Evolutionary conservation across 1,140 invertebrate species (phyloP), one percentile per base, ranked within the genome.

Genomic region (Wasmannia auropunctata): DNA sequence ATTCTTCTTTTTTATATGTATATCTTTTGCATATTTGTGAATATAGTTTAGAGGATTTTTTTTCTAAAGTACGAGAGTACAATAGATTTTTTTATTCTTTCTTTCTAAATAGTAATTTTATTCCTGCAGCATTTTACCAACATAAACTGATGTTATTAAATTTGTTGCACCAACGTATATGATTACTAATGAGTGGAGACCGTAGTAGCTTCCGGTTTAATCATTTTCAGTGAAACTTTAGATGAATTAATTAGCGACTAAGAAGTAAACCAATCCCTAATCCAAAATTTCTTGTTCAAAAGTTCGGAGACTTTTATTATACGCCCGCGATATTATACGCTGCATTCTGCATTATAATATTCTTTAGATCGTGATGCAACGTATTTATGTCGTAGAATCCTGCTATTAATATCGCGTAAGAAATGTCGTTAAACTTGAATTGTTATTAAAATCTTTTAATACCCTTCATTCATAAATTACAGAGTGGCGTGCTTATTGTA

Each of bases 141-240:
- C n/a, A 49, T 65, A 40, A 51, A 51, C 11, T 65, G 14, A 37
- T 31, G 14, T 31, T 67, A 25, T 37, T 67, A 37, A 37, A 67
- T n/a, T n/a, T 28, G 34, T 69, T 19, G 22, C 14, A 25, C 7
- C 7, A n/a, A 40, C 1, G 62, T 54, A 37, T 69, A 80, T 40
- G 16, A 69, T 69, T 69, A 80, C 16, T 80, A 80, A 80, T 69
- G 46, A 69, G 31, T 22, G 22, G 22, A n/a, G 22, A 80, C 31
- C 10, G 16, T 56, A 67, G 16, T 56, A 67, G 31, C 11, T 11
- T 34, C 14, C 14, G 43, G n/a, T 67, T 28, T 54, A 37, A 19
- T 25, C 5, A 69, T 40, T 69, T 80, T 80, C 46, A n/a, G 40
- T 69, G 62, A 80, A 80, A 80, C 31, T 40, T 80, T 80, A 69